Evolutionary conservation across 2,797 vertebrate genomes (phyloP), one percentile per base, ranked within the genome.

Genomic region (Acrocephalus scirpaceus): DNA sequence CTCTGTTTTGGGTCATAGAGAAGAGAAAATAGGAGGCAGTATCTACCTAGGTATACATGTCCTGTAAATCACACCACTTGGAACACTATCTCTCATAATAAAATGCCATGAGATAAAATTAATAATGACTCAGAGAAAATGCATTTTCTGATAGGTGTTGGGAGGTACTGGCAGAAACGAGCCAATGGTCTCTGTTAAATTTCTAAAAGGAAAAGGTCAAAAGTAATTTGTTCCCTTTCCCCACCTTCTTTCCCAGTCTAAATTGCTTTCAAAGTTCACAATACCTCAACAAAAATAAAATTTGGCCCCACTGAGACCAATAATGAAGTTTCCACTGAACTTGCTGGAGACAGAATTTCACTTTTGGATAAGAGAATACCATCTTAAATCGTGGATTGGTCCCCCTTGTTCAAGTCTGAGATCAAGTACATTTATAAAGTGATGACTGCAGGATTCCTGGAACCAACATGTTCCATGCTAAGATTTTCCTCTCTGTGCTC

Each of bases 71-170:
- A 78, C 12, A 47, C 23, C 34, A 30, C 32, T 60, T 78, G 47
- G 62, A 92, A 69, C 13, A 13, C n/a, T 78, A n/a, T 42, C 42
- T 93, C 47, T 81, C 44, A 56, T 19, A 78, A 61, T 90, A 92
- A 90, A 95, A 93, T 48, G 26, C 13, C 48, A 69, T 48, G 34
- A 75, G 84, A 85, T 74, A 75, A 94, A 95, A 84, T 62, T 78
- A 91, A 91, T 64, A 72, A 58, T n/a, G 50, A 82, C 51, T 91
- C 48, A 44, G 66, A 79, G 66, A 92, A 95, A 95, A 88, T 47
- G 65, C 38, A 73, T 47, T 53, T 86, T 75, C 72, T 45, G 16
- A 57, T 67, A n/a, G 44, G 30, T 58, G 6, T 56, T 90, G 57
- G 57, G 57, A 93, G 30, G 26, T 84, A 67, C 18, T 72, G 22